Percentiles rank a stretch among this genome's conserved stretches.
Conservation (phyloP, 2,113 vertebrate genomes). For the Eclectus roratus region DNA sequence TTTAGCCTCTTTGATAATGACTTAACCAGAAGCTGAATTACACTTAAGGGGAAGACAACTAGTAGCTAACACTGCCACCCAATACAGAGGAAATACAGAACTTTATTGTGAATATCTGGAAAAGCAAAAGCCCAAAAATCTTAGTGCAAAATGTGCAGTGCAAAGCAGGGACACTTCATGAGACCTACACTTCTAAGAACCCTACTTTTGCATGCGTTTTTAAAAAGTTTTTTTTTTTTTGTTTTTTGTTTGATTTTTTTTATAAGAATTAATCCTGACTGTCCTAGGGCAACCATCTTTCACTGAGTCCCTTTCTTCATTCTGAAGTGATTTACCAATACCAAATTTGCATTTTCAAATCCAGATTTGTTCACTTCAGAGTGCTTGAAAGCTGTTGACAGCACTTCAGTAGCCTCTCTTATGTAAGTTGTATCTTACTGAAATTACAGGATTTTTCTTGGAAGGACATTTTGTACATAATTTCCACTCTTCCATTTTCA, state of each 20-base stretch:
- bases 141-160: not conserved
- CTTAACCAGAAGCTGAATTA: not conserved
- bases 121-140: not conserved
- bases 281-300: not conserved
- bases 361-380: slow-evolving; percentile 7
- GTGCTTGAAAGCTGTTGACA: slow-evolving; percentile 42
- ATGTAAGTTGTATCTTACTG: not conserved
- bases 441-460: slow-evolving; percentile 20
- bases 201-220: not conserved
- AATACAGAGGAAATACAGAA: not conserved
- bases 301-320: not conserved
- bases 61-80: not conserved
- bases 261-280: not conserved
- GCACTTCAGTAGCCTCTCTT: slow-evolving; percentile 24
- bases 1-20: not conserved
- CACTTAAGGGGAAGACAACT: not conserved
- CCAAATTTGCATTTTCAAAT: not conserved
- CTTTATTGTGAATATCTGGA: not conserved
- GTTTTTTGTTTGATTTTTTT: not conserved
- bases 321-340: not conserved
- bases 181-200: not conserved
- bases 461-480: slow-evolving; percentile 1
- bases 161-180: not conserved
- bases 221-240: not conserved
- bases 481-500: slow-evolving; percentile 15